These are phyloP conservation scores for Epinotia brunnichana DNA, from an alignment of 2,888 invertebrate species.

Conservation along the genomic window DNA sequence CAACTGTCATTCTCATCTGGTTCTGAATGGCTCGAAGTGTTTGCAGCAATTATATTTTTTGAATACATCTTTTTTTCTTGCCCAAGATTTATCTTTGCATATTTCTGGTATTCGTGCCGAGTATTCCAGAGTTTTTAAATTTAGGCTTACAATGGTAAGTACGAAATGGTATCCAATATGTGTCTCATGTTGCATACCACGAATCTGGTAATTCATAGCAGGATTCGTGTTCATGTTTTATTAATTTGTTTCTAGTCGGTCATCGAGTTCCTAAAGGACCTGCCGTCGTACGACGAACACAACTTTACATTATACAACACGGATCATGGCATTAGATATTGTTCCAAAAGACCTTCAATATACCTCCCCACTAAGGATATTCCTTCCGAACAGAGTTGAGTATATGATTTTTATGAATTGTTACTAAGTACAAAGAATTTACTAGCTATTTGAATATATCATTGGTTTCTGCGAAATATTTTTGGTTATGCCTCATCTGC, in stretches of 20 bases:
- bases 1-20: conserved; percentile 67
- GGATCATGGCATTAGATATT: conserved; percentile 91
- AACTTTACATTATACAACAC: conserved; percentile 96
- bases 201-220: conserved; percentile 55
- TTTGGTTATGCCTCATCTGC: conserved; percentile 16
- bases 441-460: too few species aligned
- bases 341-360: conserved; percentile 93
- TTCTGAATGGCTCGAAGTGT: conserved; percentile 50
- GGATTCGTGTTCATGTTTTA: conserved; percentile 43
- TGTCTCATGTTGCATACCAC: conserved; percentile 52
- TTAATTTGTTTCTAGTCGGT: conserved; percentile 88
- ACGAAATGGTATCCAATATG: conserved; percentile 42
- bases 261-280: conserved; percentile 94
- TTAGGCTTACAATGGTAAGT: conserved; percentile 66
- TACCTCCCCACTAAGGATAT: conserved; percentile 96
- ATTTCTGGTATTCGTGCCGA: conserved; percentile 51
- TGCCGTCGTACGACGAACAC: conserved; percentile 94
- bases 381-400: conserved; percentile 96
- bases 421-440: background rate
- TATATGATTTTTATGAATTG: conserved; percentile 40
- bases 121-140: conserved; percentile 50
- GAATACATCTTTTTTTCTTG: conserved; percentile 58
- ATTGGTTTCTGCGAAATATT: background rate
- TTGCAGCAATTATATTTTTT: conserved; percentile 63
- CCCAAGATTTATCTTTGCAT: conserved; percentile 49